Evolutionary conservation across 2,113 vertebrate species (phyloP), one percentile per base, ranked within the genome.

Genomic region (Sceloporus undulatus): DNA sequence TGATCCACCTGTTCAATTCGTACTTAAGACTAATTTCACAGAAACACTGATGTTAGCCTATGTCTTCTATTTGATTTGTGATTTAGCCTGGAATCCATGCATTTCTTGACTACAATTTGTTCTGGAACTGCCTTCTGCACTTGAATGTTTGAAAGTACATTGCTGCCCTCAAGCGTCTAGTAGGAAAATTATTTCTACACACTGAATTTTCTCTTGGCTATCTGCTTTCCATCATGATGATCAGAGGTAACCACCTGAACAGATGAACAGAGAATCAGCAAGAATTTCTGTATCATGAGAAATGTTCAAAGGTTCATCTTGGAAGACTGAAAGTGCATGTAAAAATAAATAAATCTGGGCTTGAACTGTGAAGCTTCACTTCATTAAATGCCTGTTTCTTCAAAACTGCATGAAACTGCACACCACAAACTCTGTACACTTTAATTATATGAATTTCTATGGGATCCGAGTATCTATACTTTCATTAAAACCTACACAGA

Each of bases 91-190:
- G 11, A 9, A 82, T 52, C 25, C 0, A 86, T 56, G 1, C 87
- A 13, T 68, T 88, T 88, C 65, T 85, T n/a, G 21, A n/a, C 56
- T 91, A 2, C 0, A 9, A 54, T 27, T 77, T 29, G 13, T 18
- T 82, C 86, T 73, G 81, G 29, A 84, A 59, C 19, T 14, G 1
- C 1, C 1, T 16, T 29, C 78, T 78, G 23, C 18, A 76, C 48
- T 9, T 13, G 29, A 2, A 5, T 87, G 87, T 90, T 56, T 68
- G n/a, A 19, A 94, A 88, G 90, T 83, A 76, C 90, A 92, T 85
- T 95, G 90, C 93, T 95, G 95, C 95, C 95, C 93, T 76, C 95
- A 1, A 42, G 92, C 48, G 94, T 90, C 92, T 85, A 83, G 48
- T 0, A 2, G 54, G 2, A 84, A 87, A 88, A 90, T 80, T 23